Evolutionary conservation across 2,888 invertebrate species (phyloP).

Genomic region (Xiphydria camelus): DNA sequence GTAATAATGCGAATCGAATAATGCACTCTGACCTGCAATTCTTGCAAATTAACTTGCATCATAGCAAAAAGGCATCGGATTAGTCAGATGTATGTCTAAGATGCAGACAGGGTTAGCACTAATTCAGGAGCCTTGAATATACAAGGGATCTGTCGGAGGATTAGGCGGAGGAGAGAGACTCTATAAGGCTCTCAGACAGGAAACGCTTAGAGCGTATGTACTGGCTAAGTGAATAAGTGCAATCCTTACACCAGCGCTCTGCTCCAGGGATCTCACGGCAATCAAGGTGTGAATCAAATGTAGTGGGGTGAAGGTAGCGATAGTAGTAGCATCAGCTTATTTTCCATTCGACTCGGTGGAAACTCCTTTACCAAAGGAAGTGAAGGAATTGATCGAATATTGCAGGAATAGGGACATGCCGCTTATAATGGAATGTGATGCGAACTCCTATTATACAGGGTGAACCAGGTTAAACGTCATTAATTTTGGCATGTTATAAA

Average conservation of each 20-base stretch:
- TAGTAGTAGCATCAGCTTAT: too few relatives aligned
- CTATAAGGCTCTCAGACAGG: not conserved
- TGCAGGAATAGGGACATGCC: slow-evolving; percentile 1
- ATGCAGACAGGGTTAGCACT: too few relatives aligned
- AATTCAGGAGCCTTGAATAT: too few relatives aligned
- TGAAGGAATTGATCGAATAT: slow-evolving; percentile 4
- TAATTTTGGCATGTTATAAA: too few relatives aligned
- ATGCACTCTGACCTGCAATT: too few relatives aligned
- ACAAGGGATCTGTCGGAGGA: not conserved
- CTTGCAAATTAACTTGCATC: too few relatives aligned
- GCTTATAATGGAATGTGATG: slow-evolving; percentile 9
- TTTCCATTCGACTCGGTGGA: slow-evolving; percentile 6
- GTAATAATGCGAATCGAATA: not conserved
- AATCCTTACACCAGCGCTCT: not conserved
- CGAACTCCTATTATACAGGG: slow-evolving; percentile 6
- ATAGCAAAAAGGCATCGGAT: too few relatives aligned
- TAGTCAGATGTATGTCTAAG: too few relatives aligned
- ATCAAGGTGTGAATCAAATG: too few relatives aligned
- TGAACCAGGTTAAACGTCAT: not conserved
- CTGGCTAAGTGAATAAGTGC: too few relatives aligned
- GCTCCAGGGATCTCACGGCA: not conserved
- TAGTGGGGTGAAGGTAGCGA: too few relatives aligned
- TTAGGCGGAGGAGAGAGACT: not conserved
- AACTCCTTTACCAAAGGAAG: not conserved
- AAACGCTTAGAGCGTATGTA: too few relatives aligned